Evolutionary conservation across 92 coral and sea anemone species (phyloP).

Genomic region (Porites cylindrica): DNA sequence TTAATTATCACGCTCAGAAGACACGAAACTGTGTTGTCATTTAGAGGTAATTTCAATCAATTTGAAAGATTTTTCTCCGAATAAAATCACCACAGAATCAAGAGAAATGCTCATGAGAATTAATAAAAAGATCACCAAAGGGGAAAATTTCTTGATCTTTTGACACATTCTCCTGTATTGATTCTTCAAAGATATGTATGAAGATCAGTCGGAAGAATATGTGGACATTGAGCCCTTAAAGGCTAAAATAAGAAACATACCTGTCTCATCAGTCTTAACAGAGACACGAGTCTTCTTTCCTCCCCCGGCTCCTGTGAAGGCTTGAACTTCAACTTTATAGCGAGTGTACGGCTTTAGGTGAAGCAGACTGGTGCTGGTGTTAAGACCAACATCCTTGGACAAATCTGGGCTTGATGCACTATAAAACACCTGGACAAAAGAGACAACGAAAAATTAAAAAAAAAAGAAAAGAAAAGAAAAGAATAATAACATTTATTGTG

Average conservation of each 20-base stretch:
- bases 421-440: constrained; percentile 5
- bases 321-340: constrained; percentile 73
- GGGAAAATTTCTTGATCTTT: too few species aligned
- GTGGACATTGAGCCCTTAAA: too few species aligned
- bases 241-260: constrained; percentile 27
- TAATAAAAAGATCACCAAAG: too few species aligned
- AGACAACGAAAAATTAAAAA: not conserved
- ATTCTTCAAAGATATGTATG: too few species aligned
- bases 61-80: too few species aligned
- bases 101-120: too few species aligned
- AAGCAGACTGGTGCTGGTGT: not conserved
- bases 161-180: too few species aligned
- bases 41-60: too few species aligned
- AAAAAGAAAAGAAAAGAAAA: not conserved
- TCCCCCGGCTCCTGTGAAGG: constrained; percentile 72
- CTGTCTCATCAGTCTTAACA: constrained; percentile 53
- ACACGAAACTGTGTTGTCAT: too few species aligned
- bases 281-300: constrained; percentile 50
- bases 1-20: too few species aligned
- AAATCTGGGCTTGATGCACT: not conserved
- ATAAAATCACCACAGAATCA: too few species aligned
- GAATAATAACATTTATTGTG: not conserved
- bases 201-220: too few species aligned
- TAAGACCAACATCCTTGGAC: constrained; percentile 7
- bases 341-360: constrained; percentile 65